Conservation (phyloP, 1,140 invertebrate species). For the Philaenus spumarius region DNA sequence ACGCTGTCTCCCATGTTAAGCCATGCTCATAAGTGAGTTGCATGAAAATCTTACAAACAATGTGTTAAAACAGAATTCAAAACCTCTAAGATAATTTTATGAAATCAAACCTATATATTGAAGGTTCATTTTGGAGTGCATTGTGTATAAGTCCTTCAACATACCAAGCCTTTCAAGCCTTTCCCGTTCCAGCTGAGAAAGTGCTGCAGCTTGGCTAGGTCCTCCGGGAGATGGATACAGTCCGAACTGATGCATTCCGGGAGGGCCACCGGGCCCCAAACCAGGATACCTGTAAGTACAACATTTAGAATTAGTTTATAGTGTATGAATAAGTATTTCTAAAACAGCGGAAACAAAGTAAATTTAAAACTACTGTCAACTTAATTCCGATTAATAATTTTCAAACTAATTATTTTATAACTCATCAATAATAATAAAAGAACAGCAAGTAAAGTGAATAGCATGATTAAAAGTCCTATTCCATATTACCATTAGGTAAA, state of each 20-base stretch:
- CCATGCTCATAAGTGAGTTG: too few species aligned
- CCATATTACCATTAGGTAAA: too few species aligned
- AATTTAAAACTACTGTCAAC: background rate
- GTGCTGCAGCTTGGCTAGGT: constrained; percentile 31
- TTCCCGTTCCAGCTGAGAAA: constrained; percentile 66
- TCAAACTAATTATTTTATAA: too few species aligned
- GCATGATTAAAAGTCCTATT: too few species aligned
- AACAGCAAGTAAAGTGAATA: too few species aligned
- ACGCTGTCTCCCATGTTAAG: background rate
- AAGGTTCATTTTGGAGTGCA: too few species aligned
- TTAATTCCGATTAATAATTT: background rate
- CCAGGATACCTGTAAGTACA: constrained; percentile 33
- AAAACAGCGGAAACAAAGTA: background rate
- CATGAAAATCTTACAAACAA: too few species aligned
- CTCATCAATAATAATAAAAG: too few species aligned
- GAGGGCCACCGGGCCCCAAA: constrained; percentile 32
- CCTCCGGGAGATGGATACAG: constrained; percentile 47
- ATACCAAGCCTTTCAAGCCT: constrained; percentile 68
- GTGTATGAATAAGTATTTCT: background rate
- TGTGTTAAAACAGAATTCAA: too few species aligned
- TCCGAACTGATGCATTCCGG: constrained; percentile 50
- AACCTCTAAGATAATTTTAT: too few species aligned
- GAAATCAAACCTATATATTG: too few species aligned
- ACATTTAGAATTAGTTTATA: constrained; percentile 31
- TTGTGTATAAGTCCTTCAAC: background rate